These are phyloP conservation scores for Dichetophora obliterata DNA, from an alignment of 2,888 invertebrate species.

Conservation along the genomic window DNA sequence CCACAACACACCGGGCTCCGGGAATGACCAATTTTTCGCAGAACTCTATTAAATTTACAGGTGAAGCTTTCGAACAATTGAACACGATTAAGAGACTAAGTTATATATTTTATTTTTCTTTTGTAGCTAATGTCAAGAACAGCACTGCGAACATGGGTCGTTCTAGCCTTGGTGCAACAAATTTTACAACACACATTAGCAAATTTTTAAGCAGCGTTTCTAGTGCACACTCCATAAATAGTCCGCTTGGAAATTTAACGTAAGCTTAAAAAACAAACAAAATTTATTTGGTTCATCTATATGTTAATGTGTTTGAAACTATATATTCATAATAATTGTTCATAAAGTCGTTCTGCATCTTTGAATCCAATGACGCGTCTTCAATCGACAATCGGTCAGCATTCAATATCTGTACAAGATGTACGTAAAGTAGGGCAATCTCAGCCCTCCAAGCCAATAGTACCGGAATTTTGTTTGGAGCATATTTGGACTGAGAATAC, in stretches of 20 bases:
- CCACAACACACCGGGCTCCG: constrained; percentile 43
- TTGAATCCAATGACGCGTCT: constrained; percentile 65
- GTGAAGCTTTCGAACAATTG: constrained; percentile 49
- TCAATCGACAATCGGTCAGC: constrained; percentile 64
- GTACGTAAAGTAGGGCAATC: constrained; percentile 71
- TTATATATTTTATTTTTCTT: constrained; percentile 10
- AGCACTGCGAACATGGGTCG: constrained; percentile 57
- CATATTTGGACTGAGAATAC: constrained; percentile 88
- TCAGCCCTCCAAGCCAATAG: constrained; percentile 78
- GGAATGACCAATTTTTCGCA: constrained; percentile 57
- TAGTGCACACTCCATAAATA: constrained; percentile 60
- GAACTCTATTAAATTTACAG: constrained; percentile 58
- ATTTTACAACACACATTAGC: constrained; percentile 58
- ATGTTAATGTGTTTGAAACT: too few relatives aligned
- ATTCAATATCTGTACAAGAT: constrained; percentile 66
- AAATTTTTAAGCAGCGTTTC: constrained; percentile 53
- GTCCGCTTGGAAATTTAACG: constrained; percentile 61
- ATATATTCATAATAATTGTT: constrained; percentile 14
- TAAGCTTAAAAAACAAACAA: constrained; percentile 47
- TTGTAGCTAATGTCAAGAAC: constrained; percentile 56
- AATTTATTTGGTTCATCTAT: not conserved
- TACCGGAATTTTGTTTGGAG: constrained; percentile 90
- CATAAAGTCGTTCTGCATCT: constrained; percentile 60
- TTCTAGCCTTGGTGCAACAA: constrained; percentile 54
- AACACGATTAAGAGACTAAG: too few relatives aligned